Conservation (phyloP, 1,140 invertebrate species). For the Drepana arcuata region DNA sequence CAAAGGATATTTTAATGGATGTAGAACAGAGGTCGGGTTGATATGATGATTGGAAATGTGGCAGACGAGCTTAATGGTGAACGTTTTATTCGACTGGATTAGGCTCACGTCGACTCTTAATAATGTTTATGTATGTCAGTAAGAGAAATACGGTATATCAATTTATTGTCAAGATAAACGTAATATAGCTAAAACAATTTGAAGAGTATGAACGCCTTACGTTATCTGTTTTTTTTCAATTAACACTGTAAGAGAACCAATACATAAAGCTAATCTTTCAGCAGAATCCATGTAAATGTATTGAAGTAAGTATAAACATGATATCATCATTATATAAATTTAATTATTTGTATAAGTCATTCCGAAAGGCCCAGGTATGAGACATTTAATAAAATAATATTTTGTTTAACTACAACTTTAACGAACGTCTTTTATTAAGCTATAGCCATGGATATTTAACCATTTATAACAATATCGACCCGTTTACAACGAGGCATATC, state of each 20-base stretch:
- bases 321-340: slow-evolving; percentile 50
- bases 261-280: slow-evolving; percentile 42
- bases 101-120: too few species aligned
- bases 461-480: slow-evolving; percentile 71
- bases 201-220: too few species aligned
- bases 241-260: slow-evolving; percentile 34
- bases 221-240: too few species aligned
- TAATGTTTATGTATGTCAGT: too few species aligned
- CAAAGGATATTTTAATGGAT: too few species aligned
- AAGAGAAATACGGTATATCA: too few species aligned
- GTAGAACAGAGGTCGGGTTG: too few species aligned
- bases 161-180: too few species aligned
- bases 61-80: slow-evolving; percentile 15
- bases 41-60: slow-evolving; percentile 5
- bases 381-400: slow-evolving; percentile 69
- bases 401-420: slow-evolving; percentile 68
- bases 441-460: slow-evolving; percentile 70
- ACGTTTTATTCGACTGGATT: too few species aligned
- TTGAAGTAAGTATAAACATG: slow-evolving; percentile 59
- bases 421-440: slow-evolving; percentile 69
- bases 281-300: slow-evolving; percentile 40
- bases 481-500: slow-evolving; percentile 70
- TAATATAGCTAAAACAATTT: too few species aligned
- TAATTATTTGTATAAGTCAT: slow-evolving; percentile 62
- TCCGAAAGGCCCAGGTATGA: slow-evolving; percentile 61